Evolutionary conservation across 53 echinoderm and acorn worm species (phyloP), one percentile per base, ranked within the genome.

Genomic region (Holothuria leucospilota): DNA sequence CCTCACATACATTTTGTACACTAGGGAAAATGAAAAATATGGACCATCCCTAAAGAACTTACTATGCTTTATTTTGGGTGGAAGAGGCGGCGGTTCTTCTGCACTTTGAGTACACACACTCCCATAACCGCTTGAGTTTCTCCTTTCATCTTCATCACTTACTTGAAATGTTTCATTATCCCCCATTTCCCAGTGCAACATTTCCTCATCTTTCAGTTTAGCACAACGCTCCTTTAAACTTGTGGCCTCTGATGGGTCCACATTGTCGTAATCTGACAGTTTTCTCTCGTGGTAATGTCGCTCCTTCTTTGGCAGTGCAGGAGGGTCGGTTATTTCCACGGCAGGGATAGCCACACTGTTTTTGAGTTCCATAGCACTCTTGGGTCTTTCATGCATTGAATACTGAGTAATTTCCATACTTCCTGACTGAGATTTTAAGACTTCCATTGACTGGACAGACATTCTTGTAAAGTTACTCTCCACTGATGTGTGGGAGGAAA

Each of bases 61-160:
- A 96, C 96, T 94, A 49, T 94, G 92, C 61, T 87, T 92, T 21
- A 92, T 87, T 68, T 94, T 96, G 23, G 94, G 94, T 23, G 96
- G 96, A 2, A 96, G 86, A 20, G 96, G 94, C 12, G 96, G 96
- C 11, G 94, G 86, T n/a, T 84, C 87, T 5, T 62, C 85, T 15
- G 59, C 58, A 27, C 27, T 58, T 39, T 73, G 74, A 15, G 74
- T 40, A 73, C 74, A 27, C 71, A 75, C 34, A 65, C 62, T 71
- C 66, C 61, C 39, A 65, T 66, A 66, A 13, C 84, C 46, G 61
- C 21, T 66, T 14, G 72, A 61, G 59, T 59, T 39, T 59, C 88
- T 71, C 87, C 27, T 23, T 29, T 68, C 62, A 49, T 87, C 63
- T 39, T 65, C 68, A 20, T 62, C 82, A 71, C 15, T 20, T 39